Base-by-base conservation (phyloP, 2,888 invertebrate genomes). In the Dilophus febrilis region DNA sequence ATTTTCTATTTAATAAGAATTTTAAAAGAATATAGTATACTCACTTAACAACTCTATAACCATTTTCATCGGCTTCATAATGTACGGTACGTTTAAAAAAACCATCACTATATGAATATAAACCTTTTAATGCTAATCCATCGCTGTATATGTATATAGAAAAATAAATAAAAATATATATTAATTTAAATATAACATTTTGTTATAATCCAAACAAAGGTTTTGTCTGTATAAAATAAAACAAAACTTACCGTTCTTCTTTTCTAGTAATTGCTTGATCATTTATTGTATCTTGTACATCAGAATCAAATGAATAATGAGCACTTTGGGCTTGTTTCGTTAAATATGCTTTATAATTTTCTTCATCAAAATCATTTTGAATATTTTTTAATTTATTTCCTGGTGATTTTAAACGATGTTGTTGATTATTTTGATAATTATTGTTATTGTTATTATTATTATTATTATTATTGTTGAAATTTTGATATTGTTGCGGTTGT, bases 51-150 rank as follows among this genome's bases (percentile, higher is more conserved):
- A 74, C 64, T 48, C 73, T 58, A 55, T 71, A 74, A 41, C 74
- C 74, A 44, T 69, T 65, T 49, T 72, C 66, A 53, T 74, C 74
- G 48, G 74, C 74, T 40, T 62, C 64, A 50, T 74, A 74, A 44
- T 65, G 56, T 1, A 72, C 68, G 1, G 64, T 70, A 17, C 70
- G 64, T 48, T 57, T 59, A 47, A 64, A 66, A 48, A 57, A 73
- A 1, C 74, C 74, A 54, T 74, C 74, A 45, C 67, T 67, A 57
- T 74, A 74, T 5, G 67, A 65, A 51, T 74, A 74, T 44, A 60
- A 57, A 3, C 74, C 74, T 33, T 49, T 58, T 2, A 70, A 37
- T 13, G 36, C 26, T 12, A 46, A 35, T 17, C 43, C 46, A n/a
- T 45, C 40, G 18, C 39, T 19, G 13, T 13, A 14, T 22, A 22